Percentiles rank a stretch among this genome's conserved stretches.
These are phyloP conservation scores for Mythimna pallens DNA, from an alignment of 2,888 invertebrate species.

Conservation along the genomic window DNA sequence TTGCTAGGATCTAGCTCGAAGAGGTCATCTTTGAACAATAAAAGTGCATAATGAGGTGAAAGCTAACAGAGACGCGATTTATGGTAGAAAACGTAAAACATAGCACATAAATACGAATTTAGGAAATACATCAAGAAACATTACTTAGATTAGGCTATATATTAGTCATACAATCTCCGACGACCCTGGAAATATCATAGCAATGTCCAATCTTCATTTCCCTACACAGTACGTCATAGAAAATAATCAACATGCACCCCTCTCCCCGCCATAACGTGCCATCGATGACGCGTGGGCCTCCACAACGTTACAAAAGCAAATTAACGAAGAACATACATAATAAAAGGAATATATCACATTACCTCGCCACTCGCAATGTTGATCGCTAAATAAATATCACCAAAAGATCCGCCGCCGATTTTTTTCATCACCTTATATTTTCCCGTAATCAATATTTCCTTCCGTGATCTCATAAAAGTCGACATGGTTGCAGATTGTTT, in stretches of 20 bases:
- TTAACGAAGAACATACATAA: conserved; percentile 51
- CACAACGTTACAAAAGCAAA: conserved; percentile 60
- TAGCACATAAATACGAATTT: conserved; percentile 10
- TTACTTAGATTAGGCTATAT: conserved; percentile 49
- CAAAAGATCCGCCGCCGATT: conserved; percentile 99
- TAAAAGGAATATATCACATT: conserved; percentile 67
- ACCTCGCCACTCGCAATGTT: conserved; percentile 98
- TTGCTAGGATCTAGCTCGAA: not conserved
- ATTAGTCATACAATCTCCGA: conserved; percentile 67
- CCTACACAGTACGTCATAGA: conserved; percentile 71
- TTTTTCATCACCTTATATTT: conserved; percentile 98
- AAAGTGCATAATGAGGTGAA: conserved; percentile 56
- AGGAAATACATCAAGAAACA: conserved; percentile 28
- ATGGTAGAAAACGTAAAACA: conserved; percentile 39
- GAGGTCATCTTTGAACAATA: conserved; percentile 27
- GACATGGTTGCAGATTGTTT: conserved; percentile 73
- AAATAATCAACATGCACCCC: conserved; percentile 72
- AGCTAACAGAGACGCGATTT: conserved; percentile 46
- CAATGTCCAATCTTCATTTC: conserved; percentile 62
- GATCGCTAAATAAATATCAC: conserved; percentile 99
- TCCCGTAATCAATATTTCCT: conserved; percentile 96
- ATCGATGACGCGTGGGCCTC: conserved; percentile 67
- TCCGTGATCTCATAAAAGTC: conserved; percentile 73
- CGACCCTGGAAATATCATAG: conserved; percentile 71
- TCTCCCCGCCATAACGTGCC: conserved; percentile 67